Conservation (phyloP, 2,113 vertebrate genomes). For the Microcebus griseorufus region DNA sequence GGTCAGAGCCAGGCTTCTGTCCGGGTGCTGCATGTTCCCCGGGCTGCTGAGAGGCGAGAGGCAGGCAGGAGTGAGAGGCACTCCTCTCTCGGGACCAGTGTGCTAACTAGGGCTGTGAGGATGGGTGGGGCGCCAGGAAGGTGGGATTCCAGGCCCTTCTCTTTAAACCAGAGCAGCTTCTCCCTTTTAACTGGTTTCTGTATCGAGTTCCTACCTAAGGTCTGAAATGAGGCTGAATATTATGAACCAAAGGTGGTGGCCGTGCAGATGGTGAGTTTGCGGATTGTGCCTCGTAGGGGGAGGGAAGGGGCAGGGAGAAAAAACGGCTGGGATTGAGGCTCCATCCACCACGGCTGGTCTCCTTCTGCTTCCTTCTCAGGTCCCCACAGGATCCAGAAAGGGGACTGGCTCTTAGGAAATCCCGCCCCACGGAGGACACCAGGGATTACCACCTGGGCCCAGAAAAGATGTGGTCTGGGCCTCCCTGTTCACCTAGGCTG, state of each 20-base stretch:
- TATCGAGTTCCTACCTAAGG: not conserved
- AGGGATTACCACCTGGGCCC: not conserved
- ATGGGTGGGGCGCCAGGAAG: not conserved
- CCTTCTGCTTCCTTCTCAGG: not conserved
- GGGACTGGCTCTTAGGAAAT: not conserved
- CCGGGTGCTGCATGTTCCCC: no score
- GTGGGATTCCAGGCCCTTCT: not conserved
- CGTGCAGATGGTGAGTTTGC: not conserved
- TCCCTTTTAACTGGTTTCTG: not conserved
- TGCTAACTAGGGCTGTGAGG: not conserved
- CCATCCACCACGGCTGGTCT: not conserved
- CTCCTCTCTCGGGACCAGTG: not conserved
- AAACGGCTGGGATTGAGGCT: rapidly evolving
- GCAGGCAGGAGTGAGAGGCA: not conserved
- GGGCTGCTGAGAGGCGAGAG: no score
- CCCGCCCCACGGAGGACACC: not conserved
- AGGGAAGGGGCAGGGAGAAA: no score
- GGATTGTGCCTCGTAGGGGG: not conserved
- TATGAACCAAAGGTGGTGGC: not conserved
- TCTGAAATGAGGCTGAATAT: not conserved
- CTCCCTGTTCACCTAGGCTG: not conserved
- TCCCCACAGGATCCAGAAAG: not conserved
- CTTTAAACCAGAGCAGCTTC: not conserved
- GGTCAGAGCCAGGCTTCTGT: not conserved
- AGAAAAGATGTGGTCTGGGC: not conserved